Percentiles rank a stretch among this genome's conserved stretches.
Conservation (phyloP, 2,797 vertebrate genomes). For the Schizopygopsis pylzovi region DNA sequence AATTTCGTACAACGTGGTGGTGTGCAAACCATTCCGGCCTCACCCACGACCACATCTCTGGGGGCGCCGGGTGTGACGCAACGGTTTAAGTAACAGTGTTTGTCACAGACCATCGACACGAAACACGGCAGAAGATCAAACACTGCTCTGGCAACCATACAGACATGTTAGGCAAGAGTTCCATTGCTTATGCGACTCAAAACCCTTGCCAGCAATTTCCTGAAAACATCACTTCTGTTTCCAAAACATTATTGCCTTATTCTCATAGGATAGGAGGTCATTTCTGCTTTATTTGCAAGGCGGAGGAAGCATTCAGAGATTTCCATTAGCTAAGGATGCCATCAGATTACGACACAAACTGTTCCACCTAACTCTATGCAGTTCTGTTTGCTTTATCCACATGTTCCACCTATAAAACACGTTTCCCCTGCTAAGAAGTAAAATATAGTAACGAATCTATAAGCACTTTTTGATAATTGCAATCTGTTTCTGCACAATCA, state of each 20-base stretch:
- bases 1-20: conserved; percentile 18
- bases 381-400: conserved; percentile 29
- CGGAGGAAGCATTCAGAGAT: conserved; percentile 44
- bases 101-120: conserved; percentile 39
- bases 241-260: conserved; percentile 54
- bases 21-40: conserved; percentile 5
- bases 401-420: conserved; percentile 35
- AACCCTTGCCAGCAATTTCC: conserved; percentile 47
- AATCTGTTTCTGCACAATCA: background rate
- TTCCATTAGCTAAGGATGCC: conserved; percentile 51
- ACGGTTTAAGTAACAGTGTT: conserved; percentile 34
- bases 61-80: conserved; percentile 39
- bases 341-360: conserved; percentile 46
- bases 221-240: conserved; percentile 53
- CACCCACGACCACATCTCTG: conserved; percentile 31
- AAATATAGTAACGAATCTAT: conserved; percentile 14
- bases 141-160: conserved; percentile 39
- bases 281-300: conserved; percentile 46
- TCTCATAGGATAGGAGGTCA: conserved; percentile 52
- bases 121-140: conserved; percentile 47
- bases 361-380: conserved; percentile 39
- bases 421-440: conserved; percentile 2
- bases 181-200: conserved; percentile 42
- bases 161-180: conserved; percentile 54
- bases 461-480: conserved; percentile 1